Percentiles rank a stretch among this genome's conserved stretches.
Evolutionary conservation across 2,888 invertebrate genomes (phyloP).

Genomic region (Seira ritae): DNA sequence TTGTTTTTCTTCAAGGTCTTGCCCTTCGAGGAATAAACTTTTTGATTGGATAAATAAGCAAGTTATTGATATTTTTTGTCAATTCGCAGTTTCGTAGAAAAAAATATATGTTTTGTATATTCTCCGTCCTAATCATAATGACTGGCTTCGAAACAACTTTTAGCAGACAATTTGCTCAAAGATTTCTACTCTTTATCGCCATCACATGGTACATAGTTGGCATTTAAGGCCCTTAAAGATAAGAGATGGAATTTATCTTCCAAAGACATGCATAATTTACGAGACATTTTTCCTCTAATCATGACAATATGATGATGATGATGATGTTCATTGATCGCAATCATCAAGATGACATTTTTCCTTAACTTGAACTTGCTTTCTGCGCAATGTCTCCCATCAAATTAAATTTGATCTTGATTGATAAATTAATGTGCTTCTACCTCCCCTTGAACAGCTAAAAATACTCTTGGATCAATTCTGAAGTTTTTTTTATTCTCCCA

Average conservation of each 20-base stretch:
- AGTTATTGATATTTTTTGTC: background rate
- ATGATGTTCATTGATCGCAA: too few species aligned
- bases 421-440: background rate
- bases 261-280: too few species aligned
- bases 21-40: conserved; percentile 41
- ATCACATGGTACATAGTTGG: too few species aligned
- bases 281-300: too few species aligned
- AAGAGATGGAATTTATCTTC: too few species aligned
- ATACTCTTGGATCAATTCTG: background rate
- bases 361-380: background rate
- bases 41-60: conserved; percentile 1
- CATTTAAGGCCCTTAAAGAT: too few species aligned
- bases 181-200: too few species aligned
- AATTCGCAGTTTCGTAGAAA: background rate
- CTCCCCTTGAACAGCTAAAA: background rate
- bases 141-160: too few species aligned
- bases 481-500: background rate
- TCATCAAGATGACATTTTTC: too few species aligned
- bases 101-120: background rate
- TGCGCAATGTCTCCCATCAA: background rate
- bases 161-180: too few species aligned
- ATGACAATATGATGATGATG: too few species aligned
- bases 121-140: too few species aligned
- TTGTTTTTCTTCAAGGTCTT: conserved; percentile 39
- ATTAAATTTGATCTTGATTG: background rate